Base-by-base conservation (phyloP, 2,888 invertebrate species). In the Ormia ochracea region DNA sequence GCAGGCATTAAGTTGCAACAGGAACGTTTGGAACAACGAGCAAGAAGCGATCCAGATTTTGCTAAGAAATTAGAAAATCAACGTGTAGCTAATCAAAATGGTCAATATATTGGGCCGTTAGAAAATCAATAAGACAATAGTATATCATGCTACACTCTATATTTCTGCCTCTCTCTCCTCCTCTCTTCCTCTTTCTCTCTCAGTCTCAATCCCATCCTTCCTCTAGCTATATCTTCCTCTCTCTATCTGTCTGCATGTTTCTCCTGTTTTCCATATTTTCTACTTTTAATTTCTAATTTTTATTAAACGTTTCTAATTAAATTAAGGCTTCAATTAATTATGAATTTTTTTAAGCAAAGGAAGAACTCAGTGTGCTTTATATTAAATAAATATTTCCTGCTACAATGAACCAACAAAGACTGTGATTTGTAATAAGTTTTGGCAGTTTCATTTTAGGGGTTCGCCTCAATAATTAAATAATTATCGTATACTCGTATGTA, bases 1-100 rank as follows among this genome's bases (percentile, higher is more conserved):
- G 95, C 95, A 75, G 95, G 95, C 85, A 96, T 96, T 83, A 93
- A 93, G 86, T 69, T 88, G 90, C 92, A 90, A 80, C 88, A 89
- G 83, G 89, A 90, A 82, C 92, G 92, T 84, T 90, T 93, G 88
- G 93, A 88, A 65, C 87, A 87, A 59, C 84, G 89, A 31, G 89
- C 89, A 66, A 88, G 88, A 81, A 87, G 82, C 38, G 90, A 90
- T 84, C 90, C 90, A 1, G 89, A 87, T 23, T 90, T 89, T 83
- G 90, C 90, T 59, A 89, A 87, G 73, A 87, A 87, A 63, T 83
- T 90, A 48, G 89, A 89, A 74, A 88, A 89, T 76, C 87, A 88
- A 14, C 87, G 88, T 33, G 81, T 86, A 59, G 91, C 92, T 78
- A 92, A 93, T 86, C 93, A 92, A 89, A 92, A 92, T 84, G 93